Conservation (phyloP, 2,797 vertebrate species). For the Clarias platycephalus region DNA sequence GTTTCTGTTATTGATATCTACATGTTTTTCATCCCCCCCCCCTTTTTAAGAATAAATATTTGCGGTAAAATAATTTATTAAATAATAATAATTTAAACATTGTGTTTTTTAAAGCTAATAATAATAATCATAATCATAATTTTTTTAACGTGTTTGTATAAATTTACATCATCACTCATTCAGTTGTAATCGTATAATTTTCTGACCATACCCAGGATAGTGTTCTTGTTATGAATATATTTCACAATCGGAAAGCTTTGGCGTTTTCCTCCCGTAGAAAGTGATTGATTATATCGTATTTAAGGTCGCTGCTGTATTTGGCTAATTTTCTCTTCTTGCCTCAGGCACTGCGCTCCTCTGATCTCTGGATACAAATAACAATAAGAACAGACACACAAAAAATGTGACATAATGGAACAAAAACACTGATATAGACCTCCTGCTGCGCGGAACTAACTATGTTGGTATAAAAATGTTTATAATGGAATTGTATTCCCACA, state of each 20-base stretch:
- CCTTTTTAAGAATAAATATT: neutral
- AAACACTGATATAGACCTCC: slow-evolving; percentile 35
- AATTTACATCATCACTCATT: neutral
- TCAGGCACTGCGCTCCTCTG: slow-evolving; percentile 66
- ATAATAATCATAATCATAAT: neutral
- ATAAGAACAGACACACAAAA: slow-evolving; percentile 67
- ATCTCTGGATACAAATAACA: slow-evolving; percentile 69
- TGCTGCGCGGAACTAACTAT: slow-evolving; percentile 15
- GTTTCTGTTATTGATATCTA: neutral
- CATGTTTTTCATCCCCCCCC: neutral
- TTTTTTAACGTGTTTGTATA: neutral
- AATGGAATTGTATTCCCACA: neutral
- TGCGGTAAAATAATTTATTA: neutral
- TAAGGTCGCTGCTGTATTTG: slow-evolving; percentile 74
- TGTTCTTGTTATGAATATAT: slow-evolving; percentile 37
- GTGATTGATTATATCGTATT: slow-evolving; percentile 78
- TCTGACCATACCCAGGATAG: too few species aligned
- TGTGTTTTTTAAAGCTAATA: neutral
- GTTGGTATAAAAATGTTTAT: neutral
- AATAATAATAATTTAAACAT: neutral
- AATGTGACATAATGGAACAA: slow-evolving; percentile 40
- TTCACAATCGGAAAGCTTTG: slow-evolving; percentile 64
- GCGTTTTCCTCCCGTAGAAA: slow-evolving; percentile 65
- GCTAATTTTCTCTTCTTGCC: slow-evolving; percentile 74
- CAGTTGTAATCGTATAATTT: neutral